Evolutionary conservation across 2,888 invertebrate species (phyloP).

Genomic region (Piscicola geometra): DNA sequence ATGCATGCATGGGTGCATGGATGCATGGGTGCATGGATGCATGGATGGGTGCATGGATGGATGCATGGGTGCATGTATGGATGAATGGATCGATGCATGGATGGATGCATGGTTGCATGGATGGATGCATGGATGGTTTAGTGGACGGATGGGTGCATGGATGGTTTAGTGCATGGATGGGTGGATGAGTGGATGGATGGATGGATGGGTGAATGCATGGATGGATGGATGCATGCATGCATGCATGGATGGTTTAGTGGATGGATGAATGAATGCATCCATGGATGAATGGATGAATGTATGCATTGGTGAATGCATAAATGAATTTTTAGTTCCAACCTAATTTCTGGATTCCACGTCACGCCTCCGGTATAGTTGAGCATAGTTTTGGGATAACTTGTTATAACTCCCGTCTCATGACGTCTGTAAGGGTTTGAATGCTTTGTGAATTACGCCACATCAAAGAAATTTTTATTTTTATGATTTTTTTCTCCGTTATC

Average conservation of each 20-base stretch:
- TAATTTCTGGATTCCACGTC: background rate
- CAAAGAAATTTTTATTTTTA: too few species aligned
- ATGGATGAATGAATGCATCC: background rate
- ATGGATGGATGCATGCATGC: constrained; percentile 4
- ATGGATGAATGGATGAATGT: background rate
- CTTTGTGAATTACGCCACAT: background rate
- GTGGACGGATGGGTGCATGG: constrained; percentile 5
- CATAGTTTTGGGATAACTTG: background rate
- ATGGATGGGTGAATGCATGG: background rate
- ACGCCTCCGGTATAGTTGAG: background rate
- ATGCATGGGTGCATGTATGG: background rate
- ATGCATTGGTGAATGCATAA: too few species aligned
- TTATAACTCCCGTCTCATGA: background rate
- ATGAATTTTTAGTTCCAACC: too few species aligned
- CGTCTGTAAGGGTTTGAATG: background rate
- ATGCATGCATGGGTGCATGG: background rate
- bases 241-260: background rate
- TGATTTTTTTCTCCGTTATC: too few species aligned
- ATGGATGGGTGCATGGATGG: constrained; percentile 7
- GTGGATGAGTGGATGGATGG: background rate
- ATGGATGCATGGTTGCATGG: background rate
- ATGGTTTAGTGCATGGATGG: background rate
- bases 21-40: background rate
- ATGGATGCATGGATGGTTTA: background rate
- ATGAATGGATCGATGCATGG: background rate